Conservation (phyloP, 2,888 invertebrate genomes). For the Aspidiotus rigidus region DNA sequence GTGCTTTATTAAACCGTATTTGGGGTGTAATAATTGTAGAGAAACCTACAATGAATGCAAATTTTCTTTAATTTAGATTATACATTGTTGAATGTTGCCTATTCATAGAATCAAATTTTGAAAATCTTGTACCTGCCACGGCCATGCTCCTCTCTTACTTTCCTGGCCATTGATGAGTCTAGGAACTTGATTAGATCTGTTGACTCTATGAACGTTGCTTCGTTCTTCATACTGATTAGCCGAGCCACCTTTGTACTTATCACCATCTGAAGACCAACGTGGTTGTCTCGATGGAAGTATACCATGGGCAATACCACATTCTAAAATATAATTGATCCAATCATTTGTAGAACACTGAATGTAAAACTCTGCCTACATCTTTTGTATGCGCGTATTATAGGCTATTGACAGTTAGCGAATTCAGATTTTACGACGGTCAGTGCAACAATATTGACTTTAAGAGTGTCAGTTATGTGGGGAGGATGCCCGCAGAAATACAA, state of each 20-base stretch:
- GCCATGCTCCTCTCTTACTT: constrained; percentile 70
- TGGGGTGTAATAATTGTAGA: constrained; percentile 74
- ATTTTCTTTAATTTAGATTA: not conserved
- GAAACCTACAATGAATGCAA: constrained; percentile 56
- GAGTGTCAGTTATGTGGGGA: too few species aligned
- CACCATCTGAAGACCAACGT: constrained; percentile 34
- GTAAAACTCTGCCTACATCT: too few species aligned
- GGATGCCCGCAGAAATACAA: too few species aligned
- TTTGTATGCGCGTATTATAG: too few species aligned
- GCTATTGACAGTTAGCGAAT: too few species aligned
- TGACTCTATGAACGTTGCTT: constrained; percentile 2
- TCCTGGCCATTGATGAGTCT: constrained; percentile 69
- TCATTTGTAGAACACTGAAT: too few species aligned
- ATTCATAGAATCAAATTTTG: too few species aligned
- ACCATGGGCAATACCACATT: constrained; percentile 42
- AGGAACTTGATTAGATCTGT: constrained; percentile 19
- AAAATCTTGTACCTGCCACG: constrained; percentile 58
- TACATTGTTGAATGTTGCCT: not conserved
- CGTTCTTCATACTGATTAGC: constrained; percentile 35
- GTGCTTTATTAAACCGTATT: constrained; percentile 79
- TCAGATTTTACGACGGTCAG: too few species aligned
- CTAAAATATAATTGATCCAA: constrained; percentile 35
- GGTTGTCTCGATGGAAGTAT: constrained; percentile 41
- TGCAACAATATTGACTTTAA: too few species aligned
- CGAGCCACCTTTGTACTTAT: constrained; percentile 3